These are phyloP conservation scores for Drosophila parabipectinata DNA, from an alignment of 1,140 invertebrate genomes.

Conservation along the genomic window DNA sequence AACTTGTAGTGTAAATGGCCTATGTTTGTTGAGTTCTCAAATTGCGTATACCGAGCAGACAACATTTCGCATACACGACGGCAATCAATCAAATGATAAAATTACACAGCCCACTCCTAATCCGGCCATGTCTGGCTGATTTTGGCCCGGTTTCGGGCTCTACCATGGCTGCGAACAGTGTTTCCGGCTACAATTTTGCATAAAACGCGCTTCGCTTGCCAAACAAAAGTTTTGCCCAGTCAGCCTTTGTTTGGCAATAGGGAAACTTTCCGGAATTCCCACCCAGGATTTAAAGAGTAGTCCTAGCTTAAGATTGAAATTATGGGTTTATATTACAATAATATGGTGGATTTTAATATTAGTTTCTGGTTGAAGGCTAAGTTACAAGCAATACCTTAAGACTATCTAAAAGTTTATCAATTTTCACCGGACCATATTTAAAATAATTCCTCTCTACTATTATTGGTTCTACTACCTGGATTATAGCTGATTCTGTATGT, in stretches of 20 bases:
- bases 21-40: constrained; percentile 71
- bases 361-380: too few relatives aligned
- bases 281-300: neutral
- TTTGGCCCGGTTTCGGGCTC: constrained; percentile 1
- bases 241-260: constrained; percentile 31
- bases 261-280: constrained; percentile 18
- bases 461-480: constrained; percentile 20
- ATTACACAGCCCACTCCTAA: constrained; percentile 52
- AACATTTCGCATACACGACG: constrained; percentile 35
- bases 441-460: neutral
- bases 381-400: too few relatives aligned
- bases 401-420: too few relatives aligned
- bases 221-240: constrained; percentile 62
- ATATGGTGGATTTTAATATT: neutral
- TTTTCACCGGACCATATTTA: too few relatives aligned
- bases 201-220: constrained; percentile 47
- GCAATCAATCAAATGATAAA: constrained; percentile 73
- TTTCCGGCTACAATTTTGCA: constrained; percentile 72
- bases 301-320: constrained; percentile 1
- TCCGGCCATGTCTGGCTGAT: constrained; percentile 12
- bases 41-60: constrained; percentile 57
- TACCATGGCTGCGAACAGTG: constrained; percentile 18
- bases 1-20: neutral
- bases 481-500: constrained; percentile 11
- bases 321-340: neutral